Conservation (phyloP, 2,888 invertebrate genomes). For the Drosophila neutralis region DNA sequence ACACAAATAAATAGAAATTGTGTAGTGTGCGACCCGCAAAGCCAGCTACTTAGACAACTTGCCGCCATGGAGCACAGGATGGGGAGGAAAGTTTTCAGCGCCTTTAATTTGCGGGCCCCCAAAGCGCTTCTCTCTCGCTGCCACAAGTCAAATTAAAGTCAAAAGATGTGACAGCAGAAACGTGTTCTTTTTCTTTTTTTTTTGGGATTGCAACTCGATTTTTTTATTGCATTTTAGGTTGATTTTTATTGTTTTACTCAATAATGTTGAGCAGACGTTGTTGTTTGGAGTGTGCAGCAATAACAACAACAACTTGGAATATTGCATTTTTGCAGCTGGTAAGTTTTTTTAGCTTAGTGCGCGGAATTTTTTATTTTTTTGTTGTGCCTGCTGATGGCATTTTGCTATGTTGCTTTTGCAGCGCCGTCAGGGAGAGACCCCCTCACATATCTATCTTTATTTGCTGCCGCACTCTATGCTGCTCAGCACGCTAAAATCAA, state of each 20-base stretch:
- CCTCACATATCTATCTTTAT: neutral
- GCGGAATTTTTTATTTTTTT: constrained; percentile 4
- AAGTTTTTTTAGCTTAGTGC: constrained; percentile 28
- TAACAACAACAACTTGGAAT: constrained; percentile 19
- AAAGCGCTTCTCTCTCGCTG: neutral
- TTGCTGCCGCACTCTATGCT: constrained; percentile 5
- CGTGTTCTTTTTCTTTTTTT: constrained; percentile 14
- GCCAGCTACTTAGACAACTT: constrained; percentile 67
- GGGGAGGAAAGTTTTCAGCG: constrained; percentile 39
- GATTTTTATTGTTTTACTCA: constrained; percentile 37
- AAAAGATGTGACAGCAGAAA: constrained; percentile 64
- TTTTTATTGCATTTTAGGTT: constrained; percentile 40
- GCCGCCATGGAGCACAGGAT: constrained; percentile 15
- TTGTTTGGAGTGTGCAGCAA: constrained; percentile 2
- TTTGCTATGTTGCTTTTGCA: constrained; percentile 70
- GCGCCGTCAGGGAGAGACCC: constrained; percentile 15
- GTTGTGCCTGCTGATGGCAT: constrained; percentile 65
- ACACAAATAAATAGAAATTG: constrained; percentile 72
- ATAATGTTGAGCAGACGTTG: constrained; percentile 50
- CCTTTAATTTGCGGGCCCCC: constrained; percentile 62
- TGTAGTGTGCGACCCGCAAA: constrained; percentile 23
- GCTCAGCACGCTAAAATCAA: constrained; percentile 77
- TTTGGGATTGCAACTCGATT: constrained; percentile 5
- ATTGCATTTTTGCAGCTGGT: constrained; percentile 58
- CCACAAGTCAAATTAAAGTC: constrained; percentile 71